Conservation (phyloP, 2,888 invertebrate species). For the Folsomia manolachei region DNA sequence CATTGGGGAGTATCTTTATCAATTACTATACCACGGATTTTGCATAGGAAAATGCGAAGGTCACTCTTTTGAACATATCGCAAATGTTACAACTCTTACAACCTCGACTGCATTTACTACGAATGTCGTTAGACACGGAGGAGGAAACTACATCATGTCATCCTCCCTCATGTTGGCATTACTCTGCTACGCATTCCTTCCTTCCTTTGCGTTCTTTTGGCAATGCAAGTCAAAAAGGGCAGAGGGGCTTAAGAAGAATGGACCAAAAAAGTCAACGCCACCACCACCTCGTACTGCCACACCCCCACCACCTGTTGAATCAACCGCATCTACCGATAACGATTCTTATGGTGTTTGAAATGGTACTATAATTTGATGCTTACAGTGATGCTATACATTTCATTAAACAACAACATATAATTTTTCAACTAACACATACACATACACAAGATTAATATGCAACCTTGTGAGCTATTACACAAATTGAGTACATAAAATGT, state of each 20-base stretch:
- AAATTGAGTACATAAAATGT: too few relatives aligned
- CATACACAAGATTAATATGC: too few relatives aligned
- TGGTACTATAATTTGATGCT: too few relatives aligned
- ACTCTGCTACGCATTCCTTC: not conserved
- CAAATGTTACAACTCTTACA: not conserved
- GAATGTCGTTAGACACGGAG: not conserved
- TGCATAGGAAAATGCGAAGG: not conserved
- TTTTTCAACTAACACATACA: too few relatives aligned
- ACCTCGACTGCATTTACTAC: not conserved
- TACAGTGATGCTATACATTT: too few relatives aligned
- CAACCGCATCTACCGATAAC: too few relatives aligned
- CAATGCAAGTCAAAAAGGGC: not conserved
- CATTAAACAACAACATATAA: too few relatives aligned
- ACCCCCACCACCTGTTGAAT: not conserved
- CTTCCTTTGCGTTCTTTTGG: not conserved
- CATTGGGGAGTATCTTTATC: not conserved
- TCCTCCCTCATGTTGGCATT: not conserved
- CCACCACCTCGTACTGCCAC: too few relatives aligned
- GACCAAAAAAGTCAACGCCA: not conserved
- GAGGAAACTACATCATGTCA: not conserved
- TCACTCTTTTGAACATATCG: too few relatives aligned
- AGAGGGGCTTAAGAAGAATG: not conserved
- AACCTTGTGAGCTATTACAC: too few relatives aligned
- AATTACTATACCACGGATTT: not conserved
- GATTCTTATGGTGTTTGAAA: too few relatives aligned